Base-by-base conservation (phyloP, 2,888 invertebrate species). In the Vannuccia rotundouncinata region DNA sequence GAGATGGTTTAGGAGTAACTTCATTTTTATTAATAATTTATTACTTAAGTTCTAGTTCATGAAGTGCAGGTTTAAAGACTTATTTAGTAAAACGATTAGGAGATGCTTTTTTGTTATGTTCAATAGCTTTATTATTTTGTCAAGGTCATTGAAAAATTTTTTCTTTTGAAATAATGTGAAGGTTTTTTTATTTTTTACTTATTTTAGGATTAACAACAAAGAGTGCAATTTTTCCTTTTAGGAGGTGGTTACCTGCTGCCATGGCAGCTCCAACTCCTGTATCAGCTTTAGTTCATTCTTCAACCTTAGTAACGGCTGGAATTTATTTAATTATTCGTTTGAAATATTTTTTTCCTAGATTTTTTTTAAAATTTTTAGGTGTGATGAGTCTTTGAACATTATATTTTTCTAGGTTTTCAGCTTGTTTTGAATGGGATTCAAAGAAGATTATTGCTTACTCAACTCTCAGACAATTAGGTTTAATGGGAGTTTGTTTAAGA, bases 371-470 rank as follows among this genome's bases (percentile, higher is more conserved):
- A 86, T 84, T 86, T 66, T 66, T 66, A 66, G 66, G 66, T 66
- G 25, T 66, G 25, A 2, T 66, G 22, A 66, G 66, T 13, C 2
- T 66, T 74, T 75, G 75, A 75, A 75, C 80, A 28, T 28, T 66
- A 17, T 31, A 29, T 83, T 81, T 83, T 83, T 85, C 88, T 31
- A 86, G 88, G 22, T 59, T 86, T 45, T 84, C 84, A 59, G 89
- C 87, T 82, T 86, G 85, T 82, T 86, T 85, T 83, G 87, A 88
- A 83, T 84, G 82, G 74, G 92, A 92, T 89, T 89, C 92, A 85
- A 92, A 92, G 88, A 92, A 92, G 89, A 91, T 92, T 91, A 92
- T 93, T 91, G 92, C 92, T 85, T 89, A 92, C 85, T 92, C 92
- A 0, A 92, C 92, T 83, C 90, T 93, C 88, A 92, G 92, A 0